These are phyloP conservation scores for Amyelois transitella DNA, from an alignment of 1,140 invertebrate genomes.

Conservation along the genomic window DNA sequence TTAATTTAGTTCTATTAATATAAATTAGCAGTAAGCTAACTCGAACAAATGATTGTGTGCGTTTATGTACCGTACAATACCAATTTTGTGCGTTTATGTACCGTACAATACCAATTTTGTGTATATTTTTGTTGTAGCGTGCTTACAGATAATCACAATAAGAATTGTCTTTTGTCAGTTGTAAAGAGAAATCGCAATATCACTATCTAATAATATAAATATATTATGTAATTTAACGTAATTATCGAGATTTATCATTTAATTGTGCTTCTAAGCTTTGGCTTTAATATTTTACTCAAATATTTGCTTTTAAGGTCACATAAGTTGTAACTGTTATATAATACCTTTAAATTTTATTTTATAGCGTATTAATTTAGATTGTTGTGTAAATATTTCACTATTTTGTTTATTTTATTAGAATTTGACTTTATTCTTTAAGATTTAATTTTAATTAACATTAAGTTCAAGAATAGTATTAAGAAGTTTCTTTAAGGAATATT, in stretches of 20 bases:
- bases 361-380: conserved; percentile 39
- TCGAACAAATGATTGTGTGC: not conserved
- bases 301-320: conserved; percentile 38
- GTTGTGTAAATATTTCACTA: conserved; percentile 65
- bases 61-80: not conserved
- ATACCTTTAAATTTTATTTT: conserved; percentile 55
- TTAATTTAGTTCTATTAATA: not conserved
- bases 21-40: not conserved
- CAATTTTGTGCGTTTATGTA: not conserved
- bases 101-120: not conserved
- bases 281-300: conserved; percentile 44
- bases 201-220: conserved; percentile 16
- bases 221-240: conserved; percentile 32
- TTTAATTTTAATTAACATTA: conserved; percentile 26
- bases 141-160: not conserved
- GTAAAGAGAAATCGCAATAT: conserved; percentile 23
- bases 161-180: not conserved
- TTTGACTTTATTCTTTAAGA: conserved; percentile 27
- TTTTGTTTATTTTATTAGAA: conserved; percentile 48
- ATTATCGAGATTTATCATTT: not conserved
- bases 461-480: conserved; percentile 37
- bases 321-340: conserved; percentile 46
- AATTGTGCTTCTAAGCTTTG: conserved; percentile 36
- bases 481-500: conserved; percentile 46
- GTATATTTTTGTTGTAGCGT: not conserved